These are phyloP conservation scores for Tachypleus tridentatus DNA, from an alignment of 1,140 invertebrate species.

Conservation along the genomic window DNA sequence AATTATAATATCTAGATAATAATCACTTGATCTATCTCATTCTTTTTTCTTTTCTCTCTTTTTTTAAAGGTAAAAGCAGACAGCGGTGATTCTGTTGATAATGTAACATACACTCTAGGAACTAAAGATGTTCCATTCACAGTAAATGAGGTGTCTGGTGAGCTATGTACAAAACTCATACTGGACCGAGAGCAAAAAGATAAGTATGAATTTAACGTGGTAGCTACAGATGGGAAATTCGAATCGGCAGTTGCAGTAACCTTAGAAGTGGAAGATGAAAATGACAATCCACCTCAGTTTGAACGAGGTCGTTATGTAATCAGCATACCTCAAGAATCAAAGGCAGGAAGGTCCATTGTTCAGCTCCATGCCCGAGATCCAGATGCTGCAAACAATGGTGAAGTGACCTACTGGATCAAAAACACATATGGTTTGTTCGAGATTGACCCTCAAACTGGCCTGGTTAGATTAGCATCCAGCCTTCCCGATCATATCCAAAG, in stretches of 20 bases:
- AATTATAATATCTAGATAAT: too few relatives aligned
- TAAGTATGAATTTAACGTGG: conserved; percentile 25
- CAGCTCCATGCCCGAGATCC: conserved; percentile 27
- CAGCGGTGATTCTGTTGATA: conserved; percentile 28
- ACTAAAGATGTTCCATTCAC: conserved; percentile 19
- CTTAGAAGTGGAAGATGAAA: conserved; percentile 32
- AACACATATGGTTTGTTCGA: conserved; percentile 82
- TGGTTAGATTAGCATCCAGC: conserved; percentile 61
- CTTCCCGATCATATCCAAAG: conserved; percentile 32
- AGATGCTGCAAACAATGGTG: conserved; percentile 52
- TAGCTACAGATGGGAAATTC: conserved; percentile 27
- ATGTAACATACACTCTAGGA: conserved; percentile 20
- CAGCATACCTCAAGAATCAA: conserved; percentile 32
- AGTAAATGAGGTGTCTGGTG: conserved; percentile 49
- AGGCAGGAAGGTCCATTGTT: conserved; percentile 24
- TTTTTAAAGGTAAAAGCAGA: conserved; percentile 9
- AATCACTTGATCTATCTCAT: too few relatives aligned
- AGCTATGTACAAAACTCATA: conserved; percentile 69
- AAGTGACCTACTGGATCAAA: conserved; percentile 83
- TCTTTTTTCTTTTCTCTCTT: too few relatives aligned
- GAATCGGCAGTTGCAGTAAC: conserved; percentile 21
- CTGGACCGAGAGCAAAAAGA: conserved; percentile 64
- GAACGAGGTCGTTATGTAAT: conserved; percentile 30
- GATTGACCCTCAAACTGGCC: conserved; percentile 72
- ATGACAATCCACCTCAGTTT: conserved; percentile 41